Base-by-base conservation (phyloP, 2,797 vertebrate species). In the Semotilus atromaculatus region DNA sequence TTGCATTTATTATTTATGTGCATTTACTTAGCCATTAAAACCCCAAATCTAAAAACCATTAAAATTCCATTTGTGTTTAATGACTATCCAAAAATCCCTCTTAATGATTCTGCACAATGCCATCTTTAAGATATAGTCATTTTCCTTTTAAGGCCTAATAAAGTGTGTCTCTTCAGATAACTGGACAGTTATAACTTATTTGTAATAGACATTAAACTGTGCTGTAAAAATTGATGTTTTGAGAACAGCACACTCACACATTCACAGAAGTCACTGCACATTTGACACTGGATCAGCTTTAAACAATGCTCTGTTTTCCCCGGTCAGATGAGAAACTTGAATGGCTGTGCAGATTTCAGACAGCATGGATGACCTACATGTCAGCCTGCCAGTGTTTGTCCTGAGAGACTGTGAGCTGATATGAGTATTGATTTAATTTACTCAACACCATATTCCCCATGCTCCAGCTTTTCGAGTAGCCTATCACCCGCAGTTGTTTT, bases 311-410 rank as follows among this genome's bases (percentile, higher is more conserved):
- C 5, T 26, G 7, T 48, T 51, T 48, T 80, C 10, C 29, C 71
- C 66, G 40, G 79, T 81, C 48, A 53, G 40, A 51, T 82, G n/a
- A 53, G 31, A 38, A 66, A 51, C 45, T 75, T 73, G 21, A 74
- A 0, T 21, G 31, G 18, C 13, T 40, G 23, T 86, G 68, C 70
- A 73, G 40, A 71, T 38, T 68, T 86, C 84, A 64, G 80, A 58
- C 75, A 74, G 84, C 79, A 53, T 70, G 58, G 67, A 36, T 90
- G 89, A 92, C 85, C 89, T 83, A 86, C 84, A 88, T 84, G 76
- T 73, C 60, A 74, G 48, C 45, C 13, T 23, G n/a, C 45, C 64
- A 23, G 68, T 34, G 53, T 88, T 82, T 82, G 88, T 78, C 34
- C 80, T 83, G 40, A 86, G 72, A 62, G 80, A 62, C 84, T 79